Percentiles rank a stretch among this genome's conserved stretches.
These are phyloP conservation scores for Cyclophora albipunctata DNA, from an alignment of 2,888 invertebrate genomes.

Conservation along the genomic window DNA sequence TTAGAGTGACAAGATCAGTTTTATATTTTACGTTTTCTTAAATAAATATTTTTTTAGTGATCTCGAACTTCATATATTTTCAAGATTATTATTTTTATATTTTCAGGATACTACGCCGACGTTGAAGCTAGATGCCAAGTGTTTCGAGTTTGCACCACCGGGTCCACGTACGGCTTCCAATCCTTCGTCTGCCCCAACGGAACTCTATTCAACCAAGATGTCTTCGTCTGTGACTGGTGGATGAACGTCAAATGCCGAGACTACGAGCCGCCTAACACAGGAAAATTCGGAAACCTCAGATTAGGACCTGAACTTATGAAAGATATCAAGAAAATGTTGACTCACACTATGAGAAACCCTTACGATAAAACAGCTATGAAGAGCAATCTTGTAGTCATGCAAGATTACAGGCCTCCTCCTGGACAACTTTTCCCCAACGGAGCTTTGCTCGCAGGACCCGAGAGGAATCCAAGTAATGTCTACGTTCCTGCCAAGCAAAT, in stretches of 20 bases:
- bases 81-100: neutral
- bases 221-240: slow-evolving; percentile 82
- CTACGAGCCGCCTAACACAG: slow-evolving; percentile 56
- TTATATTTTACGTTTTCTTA: too few relatives aligned
- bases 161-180: slow-evolving; percentile 69
- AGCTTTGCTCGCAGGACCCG: slow-evolving; percentile 41
- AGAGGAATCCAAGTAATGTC: slow-evolving; percentile 43
- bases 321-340: slow-evolving; percentile 75
- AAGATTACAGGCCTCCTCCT: slow-evolving; percentile 60
- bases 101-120: slow-evolving; percentile 80
- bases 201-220: slow-evolving; percentile 79
- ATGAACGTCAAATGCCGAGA: slow-evolving; percentile 77
- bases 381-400: slow-evolving; percentile 55
- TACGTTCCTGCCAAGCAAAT: slow-evolving; percentile 49
- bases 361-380: slow-evolving; percentile 48
- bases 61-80: too few relatives aligned
- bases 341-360: slow-evolving; percentile 64
- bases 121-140: slow-evolving; percentile 79
- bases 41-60: too few relatives aligned
- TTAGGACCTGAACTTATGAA: slow-evolving; percentile 73
- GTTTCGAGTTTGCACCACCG: slow-evolving; percentile 79
- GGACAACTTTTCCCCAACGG: slow-evolving; percentile 57
- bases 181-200: slow-evolving; percentile 81
- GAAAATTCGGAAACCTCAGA: slow-evolving; percentile 61
- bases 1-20: too few relatives aligned